Percentiles rank a stretch among this genome's conserved stretches.
Conservation (phyloP, 2,888 invertebrate genomes). For the Synergus gifuensis region DNA sequence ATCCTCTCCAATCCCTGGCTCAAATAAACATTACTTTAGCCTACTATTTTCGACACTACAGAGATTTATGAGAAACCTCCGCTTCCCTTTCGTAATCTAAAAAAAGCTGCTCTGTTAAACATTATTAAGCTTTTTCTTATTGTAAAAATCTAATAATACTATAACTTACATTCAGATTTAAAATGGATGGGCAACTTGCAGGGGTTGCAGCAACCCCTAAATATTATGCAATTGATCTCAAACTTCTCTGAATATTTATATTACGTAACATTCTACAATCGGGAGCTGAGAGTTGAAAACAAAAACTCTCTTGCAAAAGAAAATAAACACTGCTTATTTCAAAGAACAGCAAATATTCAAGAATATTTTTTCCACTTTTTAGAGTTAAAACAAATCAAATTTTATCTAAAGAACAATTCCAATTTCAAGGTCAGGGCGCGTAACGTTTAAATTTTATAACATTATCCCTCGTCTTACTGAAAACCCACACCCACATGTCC, state of each 20-base stretch:
- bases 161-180: neutral
- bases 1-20: neutral
- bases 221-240: neutral
- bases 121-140: neutral
- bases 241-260: neutral
- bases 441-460: neutral
- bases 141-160: neutral
- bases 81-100: neutral
- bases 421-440: neutral
- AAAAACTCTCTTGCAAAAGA: too few relatives aligned
- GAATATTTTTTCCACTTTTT: too few relatives aligned
- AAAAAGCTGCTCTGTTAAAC: neutral
- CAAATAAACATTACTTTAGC: neutral
- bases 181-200: neutral
- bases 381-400: neutral
- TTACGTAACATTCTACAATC: neutral
- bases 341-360: neutral
- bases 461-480: slow-evolving; percentile 1
- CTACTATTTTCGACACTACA: neutral
- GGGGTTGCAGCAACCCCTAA: neutral
- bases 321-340: neutral
- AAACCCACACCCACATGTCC: slow-evolving; percentile 17
- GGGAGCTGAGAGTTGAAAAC: neutral
- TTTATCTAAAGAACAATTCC: neutral
- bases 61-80: neutral